phyloP scores from a whole-genome alignment of 2,113 vertebrate genomes.

The Talpa occidentalis region DNA sequence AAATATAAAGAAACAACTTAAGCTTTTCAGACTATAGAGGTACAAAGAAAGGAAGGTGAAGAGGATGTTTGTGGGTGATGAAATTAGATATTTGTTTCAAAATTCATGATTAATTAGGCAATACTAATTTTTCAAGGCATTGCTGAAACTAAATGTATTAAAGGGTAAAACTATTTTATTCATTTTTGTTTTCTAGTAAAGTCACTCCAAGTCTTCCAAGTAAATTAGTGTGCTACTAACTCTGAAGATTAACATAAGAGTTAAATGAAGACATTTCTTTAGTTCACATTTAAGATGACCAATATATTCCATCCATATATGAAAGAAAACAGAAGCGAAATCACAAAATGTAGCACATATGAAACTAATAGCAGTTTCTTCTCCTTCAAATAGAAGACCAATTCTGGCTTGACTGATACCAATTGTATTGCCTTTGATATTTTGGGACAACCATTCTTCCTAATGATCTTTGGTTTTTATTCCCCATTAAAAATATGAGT shows the following conservation, averaged over 20 bases:
- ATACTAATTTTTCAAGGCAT: neutral
- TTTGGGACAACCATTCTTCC: neutral
- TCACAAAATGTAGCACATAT: neutral
- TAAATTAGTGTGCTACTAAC: neutral
- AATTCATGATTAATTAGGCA: slow-evolving; percentile 5
- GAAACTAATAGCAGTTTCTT: neutral
- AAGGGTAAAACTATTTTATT: neutral
- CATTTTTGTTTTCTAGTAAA: neutral
- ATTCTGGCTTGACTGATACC: neutral
- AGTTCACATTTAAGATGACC: neutral
- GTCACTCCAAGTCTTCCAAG: neutral
- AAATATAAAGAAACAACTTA: neutral
- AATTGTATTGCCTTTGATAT: neutral
- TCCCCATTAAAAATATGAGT: neutral
- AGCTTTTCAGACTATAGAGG: neutral
- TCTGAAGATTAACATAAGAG: neutral
- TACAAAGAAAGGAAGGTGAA: neutral
- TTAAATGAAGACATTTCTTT: neutral
- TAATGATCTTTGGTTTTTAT: neutral
- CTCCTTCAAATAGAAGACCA: neutral
- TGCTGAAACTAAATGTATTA: neutral
- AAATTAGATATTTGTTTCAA: neutral
- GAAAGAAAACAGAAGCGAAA: neutral
- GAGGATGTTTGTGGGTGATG: neutral
- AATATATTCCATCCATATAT: neutral